Percentiles rank a stretch among this genome's conserved stretches.
Conservation (phyloP, 2,797 vertebrate species). For the Anas acuta region DNA sequence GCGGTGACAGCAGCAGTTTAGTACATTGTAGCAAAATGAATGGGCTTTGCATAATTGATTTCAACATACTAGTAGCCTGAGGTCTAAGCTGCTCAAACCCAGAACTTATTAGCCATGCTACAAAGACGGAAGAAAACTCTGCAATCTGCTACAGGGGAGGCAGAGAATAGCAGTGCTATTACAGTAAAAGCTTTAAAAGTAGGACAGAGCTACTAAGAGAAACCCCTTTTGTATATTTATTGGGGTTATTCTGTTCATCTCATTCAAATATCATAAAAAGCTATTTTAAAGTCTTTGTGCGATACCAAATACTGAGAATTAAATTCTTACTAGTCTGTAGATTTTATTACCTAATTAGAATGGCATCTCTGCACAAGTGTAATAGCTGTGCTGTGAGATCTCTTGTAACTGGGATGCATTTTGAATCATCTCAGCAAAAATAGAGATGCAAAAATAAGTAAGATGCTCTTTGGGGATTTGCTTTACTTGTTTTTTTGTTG, state of each 20-base stretch:
- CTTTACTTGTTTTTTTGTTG: background rate
- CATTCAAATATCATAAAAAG: slow-evolving; percentile 52
- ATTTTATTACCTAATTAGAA: slow-evolving; percentile 48
- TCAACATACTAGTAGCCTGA: slow-evolving; percentile 41
- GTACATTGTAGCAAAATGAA: slow-evolving; percentile 67
- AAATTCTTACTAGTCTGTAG: background rate
- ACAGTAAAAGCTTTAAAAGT: slow-evolving; percentile 46
- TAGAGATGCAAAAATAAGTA: slow-evolving; percentile 12
- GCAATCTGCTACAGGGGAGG: slow-evolving; percentile 61
- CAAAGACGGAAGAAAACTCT: slow-evolving; percentile 38
- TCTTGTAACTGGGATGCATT: background rate
- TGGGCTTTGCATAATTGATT: slow-evolving; percentile 74
- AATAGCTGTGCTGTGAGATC: background rate
- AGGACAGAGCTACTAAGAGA: slow-evolving; percentile 37
- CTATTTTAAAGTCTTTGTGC: slow-evolving; percentile 36
- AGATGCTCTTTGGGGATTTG: slow-evolving; percentile 10
- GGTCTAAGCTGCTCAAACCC: slow-evolving; percentile 61
- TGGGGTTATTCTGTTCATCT: slow-evolving; percentile 35
- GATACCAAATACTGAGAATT: slow-evolving; percentile 16
- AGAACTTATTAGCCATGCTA: slow-evolving; percentile 59
- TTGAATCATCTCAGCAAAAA: slow-evolving; percentile 25
- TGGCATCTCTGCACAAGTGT: slow-evolving; percentile 11
- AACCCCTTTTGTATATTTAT: slow-evolving; percentile 47
- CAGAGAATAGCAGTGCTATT: slow-evolving; percentile 48
- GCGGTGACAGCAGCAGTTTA: slow-evolving; percentile 46